A percentile compares a stretch with the other conserved stretches of the same genome.
These are phyloP conservation scores for Chloroceryle amazona DNA, from an alignment of 2,797 vertebrate species.

Conservation along the genomic window DNA sequence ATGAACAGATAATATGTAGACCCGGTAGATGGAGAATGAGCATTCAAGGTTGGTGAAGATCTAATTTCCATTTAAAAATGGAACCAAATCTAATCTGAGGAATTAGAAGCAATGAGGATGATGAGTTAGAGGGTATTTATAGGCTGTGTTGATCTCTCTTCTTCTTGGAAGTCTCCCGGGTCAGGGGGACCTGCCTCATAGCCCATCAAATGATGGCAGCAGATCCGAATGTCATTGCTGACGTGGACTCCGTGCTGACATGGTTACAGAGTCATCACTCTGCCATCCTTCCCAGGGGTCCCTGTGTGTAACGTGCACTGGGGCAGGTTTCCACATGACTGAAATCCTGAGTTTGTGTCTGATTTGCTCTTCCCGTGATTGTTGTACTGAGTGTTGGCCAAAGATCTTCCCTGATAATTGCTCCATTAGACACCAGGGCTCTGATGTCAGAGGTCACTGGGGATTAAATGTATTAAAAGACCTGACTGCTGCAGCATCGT, in stretches of 20 bases:
- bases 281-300: background rate
- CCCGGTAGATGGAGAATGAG: background rate
- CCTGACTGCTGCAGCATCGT: background rate
- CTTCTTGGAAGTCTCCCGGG: background rate
- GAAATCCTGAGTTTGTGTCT: background rate
- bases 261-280: background rate
- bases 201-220: background rate
- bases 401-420: background rate
- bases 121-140: background rate
- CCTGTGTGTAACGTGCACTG: fast-evolving
- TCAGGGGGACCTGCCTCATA: background rate
- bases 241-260: fast-evolving
- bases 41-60: conserved; percentile 9
- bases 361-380: background rate
- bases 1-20: background rate
- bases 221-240: background rate
- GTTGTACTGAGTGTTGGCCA: background rate
- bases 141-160: background rate
- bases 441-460: background rate
- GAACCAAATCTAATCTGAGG: conserved; percentile 17
- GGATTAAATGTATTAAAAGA: background rate
- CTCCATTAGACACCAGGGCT: background rate
- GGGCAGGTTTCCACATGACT: background rate
- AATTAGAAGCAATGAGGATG: background rate
- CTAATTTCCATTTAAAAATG: conserved; percentile 39